These are phyloP conservation scores for Spinus pinus DNA, from an alignment of 2,797 vertebrate genomes.

Conservation along the genomic window DNA sequence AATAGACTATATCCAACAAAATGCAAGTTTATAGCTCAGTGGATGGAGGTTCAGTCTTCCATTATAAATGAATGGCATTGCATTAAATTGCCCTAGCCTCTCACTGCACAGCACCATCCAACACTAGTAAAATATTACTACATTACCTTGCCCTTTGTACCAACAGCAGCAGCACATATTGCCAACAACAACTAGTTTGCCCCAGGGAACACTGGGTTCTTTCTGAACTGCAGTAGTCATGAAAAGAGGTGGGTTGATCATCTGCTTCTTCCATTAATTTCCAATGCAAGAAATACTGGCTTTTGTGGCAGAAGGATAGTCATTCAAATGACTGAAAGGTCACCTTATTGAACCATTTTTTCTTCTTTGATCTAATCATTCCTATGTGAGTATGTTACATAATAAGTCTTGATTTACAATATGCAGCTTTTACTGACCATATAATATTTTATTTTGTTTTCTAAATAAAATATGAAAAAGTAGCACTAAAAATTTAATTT, in stretches of 20 bases:
- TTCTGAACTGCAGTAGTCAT: not conserved
- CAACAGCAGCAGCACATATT: not conserved
- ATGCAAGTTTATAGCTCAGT: conserved; percentile 11
- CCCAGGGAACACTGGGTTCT: not conserved
- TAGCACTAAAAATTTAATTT: not conserved
- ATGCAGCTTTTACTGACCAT: not conserved
- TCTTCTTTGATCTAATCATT: not conserved
- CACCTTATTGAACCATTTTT: not conserved
- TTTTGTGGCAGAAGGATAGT: not conserved
- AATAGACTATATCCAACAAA: conserved; percentile 30
- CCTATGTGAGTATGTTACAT: not conserved
- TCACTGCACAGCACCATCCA: not conserved
- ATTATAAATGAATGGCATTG: conserved; percentile 23
- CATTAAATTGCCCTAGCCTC: conserved; percentile 13
- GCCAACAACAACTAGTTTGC: conserved; percentile 3
- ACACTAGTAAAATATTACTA: conserved; percentile 40
- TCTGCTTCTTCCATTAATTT: not conserved
- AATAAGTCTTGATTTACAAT: not conserved
- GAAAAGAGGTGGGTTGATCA: not conserved
- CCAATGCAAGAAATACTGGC: not conserved
- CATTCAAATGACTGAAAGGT: not conserved
- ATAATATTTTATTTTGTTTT: not conserved
- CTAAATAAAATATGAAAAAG: not conserved
- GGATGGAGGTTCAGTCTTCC: not conserved
- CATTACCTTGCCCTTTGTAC: conserved; percentile 33